phyloP scores from a whole-genome alignment of 2,113 vertebrate genomes.

The Campylomormyrus numenius region DNA sequence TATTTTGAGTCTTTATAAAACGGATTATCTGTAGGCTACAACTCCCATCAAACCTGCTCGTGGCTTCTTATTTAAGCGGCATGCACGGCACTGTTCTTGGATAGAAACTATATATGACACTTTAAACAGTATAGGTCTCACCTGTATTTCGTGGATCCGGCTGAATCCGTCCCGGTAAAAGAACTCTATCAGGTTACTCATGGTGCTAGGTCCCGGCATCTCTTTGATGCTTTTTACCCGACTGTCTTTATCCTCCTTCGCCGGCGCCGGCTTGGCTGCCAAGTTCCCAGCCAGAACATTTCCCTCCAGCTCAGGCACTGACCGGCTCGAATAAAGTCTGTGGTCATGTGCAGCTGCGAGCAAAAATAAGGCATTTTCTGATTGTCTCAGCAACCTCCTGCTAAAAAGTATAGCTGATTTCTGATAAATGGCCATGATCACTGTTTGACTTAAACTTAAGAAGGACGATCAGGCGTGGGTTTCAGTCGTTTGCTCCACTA shows the following conservation, averaged over 20 bases:
- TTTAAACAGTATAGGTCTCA: slow-evolving; percentile 19
- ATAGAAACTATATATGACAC: not conserved
- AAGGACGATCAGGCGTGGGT: not conserved
- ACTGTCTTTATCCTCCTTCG: not conserved
- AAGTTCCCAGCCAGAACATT: not conserved
- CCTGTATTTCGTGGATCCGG: slow-evolving; percentile 70
- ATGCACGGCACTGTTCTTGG: not conserved
- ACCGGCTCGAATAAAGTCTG: not conserved
- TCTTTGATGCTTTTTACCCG: slow-evolving; percentile 52
- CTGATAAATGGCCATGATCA: slow-evolving; percentile 8
- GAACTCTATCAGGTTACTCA: slow-evolving; percentile 61
- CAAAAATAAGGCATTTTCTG: not conserved
- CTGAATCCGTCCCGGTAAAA: slow-evolving; percentile 64
- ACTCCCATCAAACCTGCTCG: not conserved
- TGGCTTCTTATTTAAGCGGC: not conserved
- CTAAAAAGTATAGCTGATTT: not conserved
- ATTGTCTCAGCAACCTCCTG: not conserved
- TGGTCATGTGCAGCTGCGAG: not conserved
- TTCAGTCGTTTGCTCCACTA: not conserved
- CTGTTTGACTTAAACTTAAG: not conserved
- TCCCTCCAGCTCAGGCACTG: not conserved
- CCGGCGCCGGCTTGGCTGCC: not conserved
- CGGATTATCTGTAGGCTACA: not conserved
- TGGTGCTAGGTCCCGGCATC: slow-evolving; percentile 62
- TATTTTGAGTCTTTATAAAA: not conserved